phyloP scores from a whole-genome alignment of 2,113 vertebrate genomes.

The Tachycineta bicolor region DNA sequence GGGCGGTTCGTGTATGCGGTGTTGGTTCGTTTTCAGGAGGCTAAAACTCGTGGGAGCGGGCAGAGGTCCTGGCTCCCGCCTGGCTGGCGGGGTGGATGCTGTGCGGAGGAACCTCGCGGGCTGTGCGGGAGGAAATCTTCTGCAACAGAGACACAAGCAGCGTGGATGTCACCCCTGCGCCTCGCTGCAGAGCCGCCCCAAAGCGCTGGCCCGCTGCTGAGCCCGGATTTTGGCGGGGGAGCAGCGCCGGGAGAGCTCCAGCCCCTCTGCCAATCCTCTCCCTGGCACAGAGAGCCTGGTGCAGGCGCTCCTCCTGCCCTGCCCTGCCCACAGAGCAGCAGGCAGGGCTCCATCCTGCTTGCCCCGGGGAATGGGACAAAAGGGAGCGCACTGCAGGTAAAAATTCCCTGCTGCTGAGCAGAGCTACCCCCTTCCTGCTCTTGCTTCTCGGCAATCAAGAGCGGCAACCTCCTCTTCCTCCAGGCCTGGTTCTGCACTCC shows the following conservation, averaged over 20 bases:
- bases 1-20: background rate
- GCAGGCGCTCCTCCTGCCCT: background rate
- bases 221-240: background rate
- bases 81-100: background rate
- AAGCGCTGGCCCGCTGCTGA: background rate
- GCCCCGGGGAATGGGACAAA: background rate
- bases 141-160: conserved; percentile 44
- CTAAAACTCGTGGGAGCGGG: conserved; percentile 10
- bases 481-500: background rate
- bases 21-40: background rate
- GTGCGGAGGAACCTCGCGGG: conserved; percentile 49
- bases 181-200: background rate
- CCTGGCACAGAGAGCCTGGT: accelerated
- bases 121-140: conserved; percentile 66
- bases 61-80: conserved; percentile 37
- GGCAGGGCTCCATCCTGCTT: background rate
- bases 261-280: background rate
- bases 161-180: background rate
- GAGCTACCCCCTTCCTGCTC: background rate
- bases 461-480: background rate
- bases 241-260: background rate
- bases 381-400: background rate
- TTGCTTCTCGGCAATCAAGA: background rate
- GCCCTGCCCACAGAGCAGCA: background rate
- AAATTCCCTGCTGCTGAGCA: background rate